phyloP scores from a whole-genome alignment of 2,888 invertebrate species.

The Lissocephala sabroskyi region DNA sequence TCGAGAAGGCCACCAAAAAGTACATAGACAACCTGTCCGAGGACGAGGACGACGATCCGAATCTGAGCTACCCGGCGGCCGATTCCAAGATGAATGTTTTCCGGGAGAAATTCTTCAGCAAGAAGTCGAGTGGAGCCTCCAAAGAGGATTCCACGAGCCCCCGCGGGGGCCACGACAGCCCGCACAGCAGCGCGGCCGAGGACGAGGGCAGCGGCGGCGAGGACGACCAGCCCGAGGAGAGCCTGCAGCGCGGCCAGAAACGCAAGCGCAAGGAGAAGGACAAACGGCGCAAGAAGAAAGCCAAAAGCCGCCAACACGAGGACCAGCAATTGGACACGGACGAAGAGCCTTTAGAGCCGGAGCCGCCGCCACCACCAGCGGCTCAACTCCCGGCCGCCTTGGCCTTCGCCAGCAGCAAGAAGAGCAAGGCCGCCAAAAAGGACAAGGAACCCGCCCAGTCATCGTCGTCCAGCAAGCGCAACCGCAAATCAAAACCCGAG shows the following conservation, averaged over 20 bases:
- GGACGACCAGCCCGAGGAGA: constrained; percentile 20
- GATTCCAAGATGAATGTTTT: constrained; percentile 73
- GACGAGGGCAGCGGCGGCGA: constrained; percentile 10
- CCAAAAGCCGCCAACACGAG: constrained; percentile 32
- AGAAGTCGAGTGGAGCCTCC: constrained; percentile 68
- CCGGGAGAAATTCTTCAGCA: constrained; percentile 72
- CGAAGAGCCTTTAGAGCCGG: constrained; percentile 41
- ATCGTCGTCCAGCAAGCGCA: constrained; percentile 25
- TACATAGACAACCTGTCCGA: constrained; percentile 87
- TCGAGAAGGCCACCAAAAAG: constrained; percentile 86
- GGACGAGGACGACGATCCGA: constrained; percentile 86
- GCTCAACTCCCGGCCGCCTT: too few relatives aligned
- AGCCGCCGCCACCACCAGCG: constrained; percentile 12
- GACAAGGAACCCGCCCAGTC: constrained; percentile 25
- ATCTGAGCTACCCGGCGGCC: constrained; percentile 77
- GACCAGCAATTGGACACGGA: constrained; percentile 45
- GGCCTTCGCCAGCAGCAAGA: constrained; percentile 31
- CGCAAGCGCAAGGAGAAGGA: constrained; percentile 71
- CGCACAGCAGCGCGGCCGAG: constrained; percentile 29
- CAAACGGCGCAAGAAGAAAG: constrained; percentile 69
- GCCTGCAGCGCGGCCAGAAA: constrained; percentile 51
- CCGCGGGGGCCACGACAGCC: not conserved
- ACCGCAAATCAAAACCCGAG: constrained; percentile 36
- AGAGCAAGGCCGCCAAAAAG: constrained; percentile 35
- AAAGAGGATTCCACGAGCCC: constrained; percentile 39